These are phyloP conservation scores for Chrysocyon brachyurus DNA, from an alignment of 2,797 vertebrate genomes.

Conservation along the genomic window DNA sequence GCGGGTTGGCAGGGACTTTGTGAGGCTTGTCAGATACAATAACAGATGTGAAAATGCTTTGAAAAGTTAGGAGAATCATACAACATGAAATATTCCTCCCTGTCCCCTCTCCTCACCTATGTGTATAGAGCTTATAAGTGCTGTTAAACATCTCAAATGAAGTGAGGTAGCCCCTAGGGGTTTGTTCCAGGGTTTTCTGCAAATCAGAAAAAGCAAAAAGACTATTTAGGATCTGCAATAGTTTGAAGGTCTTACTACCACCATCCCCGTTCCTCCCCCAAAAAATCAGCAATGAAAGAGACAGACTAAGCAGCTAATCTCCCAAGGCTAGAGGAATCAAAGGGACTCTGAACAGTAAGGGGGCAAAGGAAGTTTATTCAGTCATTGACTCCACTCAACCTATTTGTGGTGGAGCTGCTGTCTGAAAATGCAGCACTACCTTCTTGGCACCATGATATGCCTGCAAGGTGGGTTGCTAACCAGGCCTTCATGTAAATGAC, in stretches of 20 bases:
- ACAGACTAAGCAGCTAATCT: constrained; percentile 3
- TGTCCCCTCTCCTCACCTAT: constrained; percentile 92
- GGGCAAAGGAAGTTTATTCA: not conserved
- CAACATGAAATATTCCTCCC: constrained; percentile 4
- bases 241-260: constrained; percentile 30
- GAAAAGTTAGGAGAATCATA: constrained; percentile 39
- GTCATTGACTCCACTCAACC: not conserved
- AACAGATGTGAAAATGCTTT: constrained; percentile 45
- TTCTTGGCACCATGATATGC: not conserved
- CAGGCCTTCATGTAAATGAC: constrained; percentile 15
- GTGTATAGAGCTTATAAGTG: constrained; percentile 96
- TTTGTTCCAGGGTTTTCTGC: constrained; percentile 95
- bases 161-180: constrained; percentile 93
- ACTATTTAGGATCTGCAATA: constrained; percentile 61
- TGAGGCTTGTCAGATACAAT: constrained; percentile 43
- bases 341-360: not conserved
- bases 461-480: not conserved
- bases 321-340: not conserved
- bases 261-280: not conserved
- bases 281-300: constrained; percentile 50
- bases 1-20: constrained; percentile 27
- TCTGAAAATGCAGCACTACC: not conserved
- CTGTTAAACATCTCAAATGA: constrained; percentile 96
- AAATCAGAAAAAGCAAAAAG: constrained; percentile 84
- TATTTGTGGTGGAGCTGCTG: not conserved